These are phyloP conservation scores for Drymodes brunneopygia DNA, from an alignment of 2,113 vertebrate species.

Conservation along the genomic window DNA sequence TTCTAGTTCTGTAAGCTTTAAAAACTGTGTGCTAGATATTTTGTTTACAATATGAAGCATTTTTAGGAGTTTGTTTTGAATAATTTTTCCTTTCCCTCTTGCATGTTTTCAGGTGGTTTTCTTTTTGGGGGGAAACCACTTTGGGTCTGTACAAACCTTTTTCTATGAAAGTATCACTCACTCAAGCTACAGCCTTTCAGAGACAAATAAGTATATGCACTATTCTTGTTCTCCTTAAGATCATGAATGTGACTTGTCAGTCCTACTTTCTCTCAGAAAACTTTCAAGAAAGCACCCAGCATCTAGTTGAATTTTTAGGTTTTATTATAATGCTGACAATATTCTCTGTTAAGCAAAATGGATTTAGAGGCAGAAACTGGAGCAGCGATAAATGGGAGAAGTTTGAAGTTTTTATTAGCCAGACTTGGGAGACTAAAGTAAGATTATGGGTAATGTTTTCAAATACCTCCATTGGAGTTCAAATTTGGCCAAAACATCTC, in stretches of 20 bases:
- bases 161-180: background rate
- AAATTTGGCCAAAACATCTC: background rate
- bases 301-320: background rate
- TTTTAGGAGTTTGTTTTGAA: background rate
- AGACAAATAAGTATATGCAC: background rate
- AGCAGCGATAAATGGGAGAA: background rate
- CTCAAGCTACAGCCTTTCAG: background rate
- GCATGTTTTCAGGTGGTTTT: background rate
- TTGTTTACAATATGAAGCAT: background rate
- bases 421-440: background rate
- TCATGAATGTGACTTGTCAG: slow-evolving; percentile 17
- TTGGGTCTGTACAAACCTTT: background rate
- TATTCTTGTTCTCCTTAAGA: slow-evolving; percentile 2
- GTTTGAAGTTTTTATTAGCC: background rate
- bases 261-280: background rate
- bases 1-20: background rate
- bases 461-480: background rate
- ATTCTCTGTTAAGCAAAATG: background rate
- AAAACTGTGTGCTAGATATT: background rate
- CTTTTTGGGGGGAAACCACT: accelerated
- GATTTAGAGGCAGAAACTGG: background rate
- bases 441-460: background rate
- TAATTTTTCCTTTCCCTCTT: background rate
- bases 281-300: background rate
- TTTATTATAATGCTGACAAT: background rate